Evolutionary conservation across 2,113 vertebrate genomes (phyloP).

Genomic region (Microcebus griseorufus): DNA sequence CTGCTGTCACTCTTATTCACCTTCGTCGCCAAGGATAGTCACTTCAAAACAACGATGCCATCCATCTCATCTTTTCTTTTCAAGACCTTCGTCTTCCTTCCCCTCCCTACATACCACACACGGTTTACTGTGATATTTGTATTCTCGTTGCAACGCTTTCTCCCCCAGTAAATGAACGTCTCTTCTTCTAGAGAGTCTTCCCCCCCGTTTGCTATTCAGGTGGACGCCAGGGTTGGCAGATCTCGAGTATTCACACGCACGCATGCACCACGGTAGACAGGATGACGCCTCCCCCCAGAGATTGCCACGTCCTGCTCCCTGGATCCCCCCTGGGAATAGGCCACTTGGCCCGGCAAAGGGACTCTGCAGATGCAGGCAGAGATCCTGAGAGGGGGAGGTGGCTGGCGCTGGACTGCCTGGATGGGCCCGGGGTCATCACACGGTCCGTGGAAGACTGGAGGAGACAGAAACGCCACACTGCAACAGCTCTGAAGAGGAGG

Average conservation of each 20-base stretch:
- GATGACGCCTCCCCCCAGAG: neutral
- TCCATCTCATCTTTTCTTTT: too few species aligned
- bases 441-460: neutral
- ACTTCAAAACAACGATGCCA: too few species aligned
- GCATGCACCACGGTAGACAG: neutral
- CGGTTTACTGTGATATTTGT: too few species aligned
- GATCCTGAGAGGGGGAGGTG: neutral
- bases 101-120: too few species aligned
- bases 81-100: too few species aligned
- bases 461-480: fast-evolving
- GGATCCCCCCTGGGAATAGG: neutral
- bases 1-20: too few species aligned
- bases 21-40: too few species aligned
- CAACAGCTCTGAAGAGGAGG: neutral
- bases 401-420: neutral
- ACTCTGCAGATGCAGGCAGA: neutral
- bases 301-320: neutral
- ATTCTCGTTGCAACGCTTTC: too few species aligned
- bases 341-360: neutral
- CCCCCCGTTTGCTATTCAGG: too few species aligned
- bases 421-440: neutral
- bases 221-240: neutral
- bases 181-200: too few species aligned
- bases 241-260: neutral
- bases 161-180: too few species aligned